Evolutionary conservation across 2,113 vertebrate genomes (phyloP).

Genomic region (Prionailurus viverrinus): DNA sequence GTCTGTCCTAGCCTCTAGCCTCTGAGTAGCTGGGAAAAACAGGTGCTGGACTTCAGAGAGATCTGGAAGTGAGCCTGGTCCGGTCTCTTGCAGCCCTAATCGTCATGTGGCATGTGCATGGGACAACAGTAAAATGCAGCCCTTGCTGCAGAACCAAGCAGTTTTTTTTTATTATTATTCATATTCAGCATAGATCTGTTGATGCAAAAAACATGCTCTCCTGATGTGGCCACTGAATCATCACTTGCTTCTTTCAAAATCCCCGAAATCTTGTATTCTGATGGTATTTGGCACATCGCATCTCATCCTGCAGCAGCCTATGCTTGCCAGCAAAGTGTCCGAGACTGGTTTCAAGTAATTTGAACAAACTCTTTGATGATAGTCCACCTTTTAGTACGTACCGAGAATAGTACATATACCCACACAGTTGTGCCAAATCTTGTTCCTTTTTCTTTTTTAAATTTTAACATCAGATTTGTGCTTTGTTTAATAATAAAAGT

Average conservation of each 20-base stretch:
- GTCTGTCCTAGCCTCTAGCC: background rate
- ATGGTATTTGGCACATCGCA: background rate
- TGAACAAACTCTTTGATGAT: slow-evolving; percentile 37
- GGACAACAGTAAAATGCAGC: background rate
- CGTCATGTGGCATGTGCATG: background rate
- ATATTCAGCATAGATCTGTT: slow-evolving; percentile 1
- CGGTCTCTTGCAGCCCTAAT: background rate
- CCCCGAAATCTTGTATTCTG: slow-evolving; percentile 23
- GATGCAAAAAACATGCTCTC: slow-evolving; percentile 62
- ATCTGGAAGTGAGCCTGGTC: background rate
- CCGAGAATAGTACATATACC: background rate
- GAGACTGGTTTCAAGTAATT: slow-evolving; percentile 20
- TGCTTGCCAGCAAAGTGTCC: background rate
- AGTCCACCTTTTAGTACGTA: background rate
- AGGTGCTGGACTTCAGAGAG: slow-evolving; percentile 21
- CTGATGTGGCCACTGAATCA: slow-evolving; percentile 24
- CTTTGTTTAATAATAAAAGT: background rate
- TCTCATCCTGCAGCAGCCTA: background rate
- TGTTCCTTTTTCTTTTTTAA: slow-evolving; percentile 21
- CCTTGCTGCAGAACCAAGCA: background rate
- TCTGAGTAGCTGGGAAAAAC: slow-evolving; percentile 17
- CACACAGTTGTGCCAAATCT: background rate
- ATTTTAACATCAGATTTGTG: slow-evolving; percentile 10
- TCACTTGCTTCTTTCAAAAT: slow-evolving; percentile 34
- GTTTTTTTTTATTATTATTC: background rate